Conservation (phyloP, 2,797 vertebrate species). For the Gastrophryne carolinensis region DNA sequence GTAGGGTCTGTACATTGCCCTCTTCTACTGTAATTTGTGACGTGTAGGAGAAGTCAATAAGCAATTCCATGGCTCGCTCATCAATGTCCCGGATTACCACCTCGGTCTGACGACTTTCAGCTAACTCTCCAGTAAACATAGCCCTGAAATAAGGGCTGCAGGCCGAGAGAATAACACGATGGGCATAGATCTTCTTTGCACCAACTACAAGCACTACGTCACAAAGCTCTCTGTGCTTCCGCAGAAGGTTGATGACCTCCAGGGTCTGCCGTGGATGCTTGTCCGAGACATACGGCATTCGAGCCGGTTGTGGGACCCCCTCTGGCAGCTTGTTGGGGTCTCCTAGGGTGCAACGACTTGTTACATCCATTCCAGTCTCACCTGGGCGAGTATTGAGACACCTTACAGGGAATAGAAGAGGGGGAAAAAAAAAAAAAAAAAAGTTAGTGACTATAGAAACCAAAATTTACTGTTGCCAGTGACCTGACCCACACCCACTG, state of each 20-base stretch:
- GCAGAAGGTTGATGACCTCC: constrained; percentile 95
- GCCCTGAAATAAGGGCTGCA: constrained; percentile 98
- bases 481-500: too few species aligned
- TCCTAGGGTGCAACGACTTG: constrained; percentile 96
- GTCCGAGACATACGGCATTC: constrained; percentile 98
- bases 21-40: constrained; percentile 98
- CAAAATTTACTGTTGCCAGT: neutral
- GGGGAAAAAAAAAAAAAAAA: neutral
- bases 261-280: constrained; percentile 97
- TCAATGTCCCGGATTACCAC: constrained; percentile 98
- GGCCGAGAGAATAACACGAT: constrained; percentile 93
- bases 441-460: neutral
- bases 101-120: constrained; percentile 94
- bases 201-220: constrained; percentile 97
- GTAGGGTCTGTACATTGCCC: constrained; percentile 95
- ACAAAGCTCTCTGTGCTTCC: constrained; percentile 95
- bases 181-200: constrained; percentile 96
- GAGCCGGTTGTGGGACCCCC: constrained; percentile 97
- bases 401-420: too few species aligned
- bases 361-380: constrained; percentile 98
- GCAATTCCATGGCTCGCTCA: constrained; percentile 96
- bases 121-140: constrained; percentile 97
- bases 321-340: constrained; percentile 98
- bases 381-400: constrained; percentile 88
- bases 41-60: constrained; percentile 98